Percentiles rank a stretch among this genome's conserved stretches.
These are phyloP conservation scores for Acanthaster planci DNA, from an alignment of 35 echinoderm and acorn worm genomes.

Conservation along the genomic window DNA sequence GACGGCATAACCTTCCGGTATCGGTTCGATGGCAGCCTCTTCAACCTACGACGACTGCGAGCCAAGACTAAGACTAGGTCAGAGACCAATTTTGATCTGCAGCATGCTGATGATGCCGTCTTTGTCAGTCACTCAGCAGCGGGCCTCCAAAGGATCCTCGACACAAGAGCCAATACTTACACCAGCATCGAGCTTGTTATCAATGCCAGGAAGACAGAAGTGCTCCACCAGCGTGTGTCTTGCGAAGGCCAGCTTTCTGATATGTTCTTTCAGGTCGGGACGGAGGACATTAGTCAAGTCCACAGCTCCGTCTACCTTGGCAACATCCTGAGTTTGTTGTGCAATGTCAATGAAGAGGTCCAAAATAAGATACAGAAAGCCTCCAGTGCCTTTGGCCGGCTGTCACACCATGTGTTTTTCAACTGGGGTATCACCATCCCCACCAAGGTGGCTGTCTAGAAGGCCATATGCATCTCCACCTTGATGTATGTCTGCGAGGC, in stretches of 20 bases:
- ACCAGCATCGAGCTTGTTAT: conserved; percentile 29
- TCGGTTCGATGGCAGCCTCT: no score
- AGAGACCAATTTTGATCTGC: no score
- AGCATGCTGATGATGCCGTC: no score
- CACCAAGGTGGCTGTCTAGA: conserved; percentile 47
- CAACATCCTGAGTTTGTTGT: no score
- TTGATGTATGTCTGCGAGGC: conserved; percentile 39
- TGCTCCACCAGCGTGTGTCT: no score
- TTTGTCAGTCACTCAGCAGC: no score
- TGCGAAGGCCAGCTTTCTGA: conserved; percentile 13
- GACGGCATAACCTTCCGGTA: neutral
- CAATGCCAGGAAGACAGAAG: no score
- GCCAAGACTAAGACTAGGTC: neutral
- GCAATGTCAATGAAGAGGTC: no score
- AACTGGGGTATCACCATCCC: conserved; percentile 38
- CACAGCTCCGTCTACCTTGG: conserved; percentile 20
- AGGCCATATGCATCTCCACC: conserved; percentile 50
- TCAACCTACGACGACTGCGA: neutral
- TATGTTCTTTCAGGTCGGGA: conserved; percentile 35
- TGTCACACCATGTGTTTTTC: conserved; percentile 32
- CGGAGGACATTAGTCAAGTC: conserved; percentile 41
- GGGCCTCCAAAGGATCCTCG: no score
- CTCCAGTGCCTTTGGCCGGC: no score
- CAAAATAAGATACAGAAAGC: no score
- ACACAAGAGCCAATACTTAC: conserved; percentile 42